These are phyloP conservation scores for Lophius piscatorius DNA, from an alignment of 2,113 vertebrate genomes.

Conservation along the genomic window DNA sequence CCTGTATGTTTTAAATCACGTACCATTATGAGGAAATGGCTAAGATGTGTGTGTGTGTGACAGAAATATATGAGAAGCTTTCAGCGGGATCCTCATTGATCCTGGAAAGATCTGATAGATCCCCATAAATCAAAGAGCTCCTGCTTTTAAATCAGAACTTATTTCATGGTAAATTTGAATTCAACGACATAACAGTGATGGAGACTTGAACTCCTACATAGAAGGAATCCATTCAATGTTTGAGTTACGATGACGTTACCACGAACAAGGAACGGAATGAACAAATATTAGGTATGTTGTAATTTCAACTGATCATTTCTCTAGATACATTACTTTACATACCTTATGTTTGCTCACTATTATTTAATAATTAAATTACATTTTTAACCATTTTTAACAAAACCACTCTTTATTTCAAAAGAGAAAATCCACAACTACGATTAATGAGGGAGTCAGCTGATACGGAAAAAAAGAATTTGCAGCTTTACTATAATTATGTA, in stretches of 20 bases:
- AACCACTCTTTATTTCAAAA: background rate
- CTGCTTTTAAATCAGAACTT: background rate
- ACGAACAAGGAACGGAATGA: too few relatives aligned
- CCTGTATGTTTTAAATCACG: background rate
- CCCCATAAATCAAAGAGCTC: background rate
- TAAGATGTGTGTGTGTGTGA: too few relatives aligned
- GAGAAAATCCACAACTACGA: too few relatives aligned
- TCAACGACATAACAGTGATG: background rate
- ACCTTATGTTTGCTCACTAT: too few relatives aligned
- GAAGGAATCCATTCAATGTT: too few relatives aligned
- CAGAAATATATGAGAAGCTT: too few relatives aligned
- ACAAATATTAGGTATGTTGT: too few relatives aligned
- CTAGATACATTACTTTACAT: too few relatives aligned
- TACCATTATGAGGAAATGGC: background rate
- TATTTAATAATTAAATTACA: background rate
- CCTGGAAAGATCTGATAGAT: background rate
- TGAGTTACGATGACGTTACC: too few relatives aligned
- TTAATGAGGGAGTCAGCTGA: background rate
- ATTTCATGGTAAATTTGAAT: background rate
- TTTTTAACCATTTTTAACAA: background rate
- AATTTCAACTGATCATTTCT: too few relatives aligned
- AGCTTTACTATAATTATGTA: background rate
- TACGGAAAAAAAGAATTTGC: background rate
- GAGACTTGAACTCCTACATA: too few relatives aligned
- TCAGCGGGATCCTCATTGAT: background rate